Evolutionary conservation across 2,888 invertebrate species (phyloP).

Genomic region (Slavum lentiscoides): DNA sequence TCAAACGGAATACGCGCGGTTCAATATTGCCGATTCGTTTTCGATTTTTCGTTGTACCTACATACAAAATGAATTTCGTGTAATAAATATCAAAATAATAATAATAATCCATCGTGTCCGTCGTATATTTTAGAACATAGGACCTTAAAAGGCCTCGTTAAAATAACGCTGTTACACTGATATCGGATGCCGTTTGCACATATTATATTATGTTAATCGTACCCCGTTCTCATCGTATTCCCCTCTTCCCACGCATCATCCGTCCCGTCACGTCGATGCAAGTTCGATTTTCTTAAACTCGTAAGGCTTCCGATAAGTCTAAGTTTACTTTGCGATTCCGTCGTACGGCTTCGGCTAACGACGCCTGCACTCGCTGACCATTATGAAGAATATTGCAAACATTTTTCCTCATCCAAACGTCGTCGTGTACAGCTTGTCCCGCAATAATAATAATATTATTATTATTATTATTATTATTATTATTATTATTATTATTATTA

Average conservation of each 20-base stretch:
- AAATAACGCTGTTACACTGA: slow-evolving; percentile 9
- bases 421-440: neutral
- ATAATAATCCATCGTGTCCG: neutral
- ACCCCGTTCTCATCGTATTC: neutral
- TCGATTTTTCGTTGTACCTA: too few relatives aligned
- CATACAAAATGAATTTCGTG: too few relatives aligned
- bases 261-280: neutral
- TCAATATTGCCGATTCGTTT: too few relatives aligned
- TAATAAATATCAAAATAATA: too few relatives aligned
- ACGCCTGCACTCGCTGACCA: slow-evolving; percentile 5
- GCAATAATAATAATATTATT: too few relatives aligned
- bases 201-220: neutral
- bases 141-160: slow-evolving; percentile 22
- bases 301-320: slow-evolving; percentile 51
- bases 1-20: too few relatives aligned
- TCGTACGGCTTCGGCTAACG: slow-evolving; percentile 46
- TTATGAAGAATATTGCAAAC: slow-evolving; percentile 21
- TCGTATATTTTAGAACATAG: neutral
- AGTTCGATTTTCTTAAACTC: slow-evolving; percentile 30
- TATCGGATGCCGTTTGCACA: slow-evolving; percentile 1
- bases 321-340: slow-evolving; percentile 52
- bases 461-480: too few relatives aligned
- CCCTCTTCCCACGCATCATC: too few relatives aligned
- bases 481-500: too few relatives aligned
- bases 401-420: slow-evolving; percentile 24